A percentile compares a stretch with the other conserved stretches of the same genome.
Evolutionary conservation across 2,797 vertebrate species (phyloP).

Genomic region (Phoeniculus purpureus): DNA sequence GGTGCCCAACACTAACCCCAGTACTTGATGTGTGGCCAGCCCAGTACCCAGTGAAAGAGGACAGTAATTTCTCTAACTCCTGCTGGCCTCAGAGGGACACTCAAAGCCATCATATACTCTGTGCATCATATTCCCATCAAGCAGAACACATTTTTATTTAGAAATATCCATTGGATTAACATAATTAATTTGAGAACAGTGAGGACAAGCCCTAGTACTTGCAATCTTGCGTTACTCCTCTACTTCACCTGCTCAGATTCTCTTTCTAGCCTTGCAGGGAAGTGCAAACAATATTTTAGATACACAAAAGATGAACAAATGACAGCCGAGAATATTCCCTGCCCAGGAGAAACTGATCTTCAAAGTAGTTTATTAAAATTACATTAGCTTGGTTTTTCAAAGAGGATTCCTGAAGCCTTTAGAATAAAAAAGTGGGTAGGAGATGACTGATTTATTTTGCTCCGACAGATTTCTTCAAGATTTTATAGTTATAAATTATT

Average conservation of each 20-base stretch:
- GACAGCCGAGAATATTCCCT: neutral
- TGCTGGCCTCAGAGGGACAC: neutral
- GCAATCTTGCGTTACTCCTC: neutral
- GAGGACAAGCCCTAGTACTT: neutral
- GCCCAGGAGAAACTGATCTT: neutral
- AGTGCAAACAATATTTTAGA: neutral
- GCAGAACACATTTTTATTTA: neutral
- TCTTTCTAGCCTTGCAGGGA: neutral
- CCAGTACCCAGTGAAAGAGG: too few species aligned
- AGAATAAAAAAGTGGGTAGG: neutral
- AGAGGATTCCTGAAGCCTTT: neutral
- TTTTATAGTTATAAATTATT: neutral
- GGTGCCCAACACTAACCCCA: too few species aligned
- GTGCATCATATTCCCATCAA: rapidly evolving
- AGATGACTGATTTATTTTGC: neutral
- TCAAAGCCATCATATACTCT: neutral
- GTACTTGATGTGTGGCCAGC: too few species aligned
- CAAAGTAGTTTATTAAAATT: neutral
- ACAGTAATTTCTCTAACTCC: neutral
- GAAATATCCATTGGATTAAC: neutral
- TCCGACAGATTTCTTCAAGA: neutral
- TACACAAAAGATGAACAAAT: neutral
- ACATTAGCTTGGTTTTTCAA: neutral
- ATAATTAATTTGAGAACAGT: neutral
- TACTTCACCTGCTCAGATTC: neutral